A percentile compares a stretch with the other conserved stretches of the same genome.
Conservation (phyloP, 2,797 vertebrate species). For the Neoniphon sammara region DNA sequence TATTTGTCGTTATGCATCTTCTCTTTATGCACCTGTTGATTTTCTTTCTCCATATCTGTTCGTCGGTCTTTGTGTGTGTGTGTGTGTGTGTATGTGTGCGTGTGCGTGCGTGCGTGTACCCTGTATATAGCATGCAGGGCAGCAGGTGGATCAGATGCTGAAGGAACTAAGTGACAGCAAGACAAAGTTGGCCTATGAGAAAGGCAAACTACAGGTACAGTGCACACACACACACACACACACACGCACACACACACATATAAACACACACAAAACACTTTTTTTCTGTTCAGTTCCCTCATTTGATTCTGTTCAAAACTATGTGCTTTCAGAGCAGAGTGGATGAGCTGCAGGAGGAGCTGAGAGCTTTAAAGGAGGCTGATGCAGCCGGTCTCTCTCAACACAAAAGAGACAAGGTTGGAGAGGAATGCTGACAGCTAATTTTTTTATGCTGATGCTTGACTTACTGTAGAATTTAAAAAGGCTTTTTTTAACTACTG, state of each 20-base stretch:
- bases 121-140: constrained; percentile 61
- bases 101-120: neutral
- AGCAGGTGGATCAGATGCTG: constrained; percentile 73
- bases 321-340: constrained; percentile 63
- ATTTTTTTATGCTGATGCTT: too few relatives aligned
- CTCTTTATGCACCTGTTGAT: too few relatives aligned
- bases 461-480: too few relatives aligned
- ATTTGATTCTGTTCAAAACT: neutral
- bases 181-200: constrained; percentile 78
- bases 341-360: constrained; percentile 75
- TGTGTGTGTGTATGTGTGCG: neutral
- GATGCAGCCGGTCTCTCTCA: constrained; percentile 63
- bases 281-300: neutral
- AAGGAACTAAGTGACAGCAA: constrained; percentile 77
- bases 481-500: too few relatives aligned
- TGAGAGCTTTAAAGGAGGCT: constrained; percentile 61
- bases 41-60: neutral
- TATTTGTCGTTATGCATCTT: neutral
- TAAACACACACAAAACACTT: too few relatives aligned
- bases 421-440: neutral
- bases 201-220: constrained; percentile 78
- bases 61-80: neutral
- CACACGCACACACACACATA: neutral
- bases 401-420: constrained; percentile 21
- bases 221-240: constrained; percentile 3